A percentile compares a stretch with the other conserved stretches of the same genome.
phyloP scores from a whole-genome alignment of 2,797 vertebrate species.

The Lacerta agilis region DNA sequence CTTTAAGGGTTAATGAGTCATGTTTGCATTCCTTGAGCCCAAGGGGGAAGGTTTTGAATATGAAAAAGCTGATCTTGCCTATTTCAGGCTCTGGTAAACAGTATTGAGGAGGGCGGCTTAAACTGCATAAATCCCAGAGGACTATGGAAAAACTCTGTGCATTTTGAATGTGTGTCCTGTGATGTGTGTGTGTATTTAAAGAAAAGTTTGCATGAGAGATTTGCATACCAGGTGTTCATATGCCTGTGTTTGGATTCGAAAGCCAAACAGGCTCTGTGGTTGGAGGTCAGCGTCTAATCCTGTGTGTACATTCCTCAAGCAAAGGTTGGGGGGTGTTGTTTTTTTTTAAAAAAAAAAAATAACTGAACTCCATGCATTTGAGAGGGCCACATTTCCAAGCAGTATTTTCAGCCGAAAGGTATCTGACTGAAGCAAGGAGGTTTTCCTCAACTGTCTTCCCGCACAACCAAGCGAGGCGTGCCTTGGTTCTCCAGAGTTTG shows the following conservation, averaged over 20 bases:
- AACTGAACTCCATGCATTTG: too few species aligned
- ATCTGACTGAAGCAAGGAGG: too few species aligned
- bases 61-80: constrained; percentile 65
- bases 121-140: constrained; percentile 57
- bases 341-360: not conserved
- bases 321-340: not conserved
- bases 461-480: too few species aligned
- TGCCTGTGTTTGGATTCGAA: constrained; percentile 7
- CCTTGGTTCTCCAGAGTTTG: too few species aligned
- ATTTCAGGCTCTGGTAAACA: constrained; percentile 29
- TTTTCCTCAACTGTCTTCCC: too few species aligned
- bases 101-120: constrained; percentile 58
- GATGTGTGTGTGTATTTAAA: not conserved
- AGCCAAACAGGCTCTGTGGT: not conserved
- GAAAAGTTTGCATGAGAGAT: constrained; percentile 40
- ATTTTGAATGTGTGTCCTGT: constrained; percentile 41
- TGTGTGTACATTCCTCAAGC: not conserved
- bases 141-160: constrained; percentile 48
- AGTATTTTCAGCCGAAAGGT: too few species aligned
- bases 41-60: not conserved
- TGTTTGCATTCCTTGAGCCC: not conserved
- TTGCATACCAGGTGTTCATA: constrained; percentile 42
- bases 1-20: not conserved
- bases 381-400: not conserved
- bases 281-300: not conserved